phyloP scores from a whole-genome alignment of 2,113 vertebrate species.

The Salvator merianae region DNA sequence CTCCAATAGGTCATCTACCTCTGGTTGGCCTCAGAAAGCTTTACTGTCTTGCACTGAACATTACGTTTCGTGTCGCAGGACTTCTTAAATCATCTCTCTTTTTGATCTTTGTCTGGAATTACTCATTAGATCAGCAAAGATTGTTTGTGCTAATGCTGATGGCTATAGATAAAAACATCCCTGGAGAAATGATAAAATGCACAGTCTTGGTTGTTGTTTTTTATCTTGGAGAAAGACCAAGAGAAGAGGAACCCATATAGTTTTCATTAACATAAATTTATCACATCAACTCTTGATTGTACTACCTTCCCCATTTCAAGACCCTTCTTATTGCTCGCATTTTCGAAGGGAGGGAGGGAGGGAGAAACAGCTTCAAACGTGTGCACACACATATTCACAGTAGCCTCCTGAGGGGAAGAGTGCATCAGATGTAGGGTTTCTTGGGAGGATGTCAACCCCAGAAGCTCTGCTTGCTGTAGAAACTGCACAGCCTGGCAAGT shows the following conservation, averaged over 20 bases:
- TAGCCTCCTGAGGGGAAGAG: slow-evolving; percentile 17
- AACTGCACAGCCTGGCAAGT: slow-evolving; percentile 1
- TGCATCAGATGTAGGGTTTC: not conserved
- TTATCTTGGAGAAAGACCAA: not conserved
- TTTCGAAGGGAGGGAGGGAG: slow-evolving; percentile 22
- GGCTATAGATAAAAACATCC: slow-evolving; percentile 7
- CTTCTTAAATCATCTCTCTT: not conserved
- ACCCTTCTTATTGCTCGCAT: not conserved
- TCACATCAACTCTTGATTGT: not conserved
- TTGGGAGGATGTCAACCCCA: slow-evolving; percentile 10
- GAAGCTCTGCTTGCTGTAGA: slow-evolving; percentile 24
- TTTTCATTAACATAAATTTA: slow-evolving; percentile 4
- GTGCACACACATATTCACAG: not conserved
- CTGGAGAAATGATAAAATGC: slow-evolving; percentile 2
- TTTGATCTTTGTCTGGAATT: slow-evolving; percentile 24
- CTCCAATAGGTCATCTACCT: slow-evolving; percentile 19
- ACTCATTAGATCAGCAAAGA: not conserved
- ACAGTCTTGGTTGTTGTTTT: not conserved
- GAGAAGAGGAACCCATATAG: not conserved
- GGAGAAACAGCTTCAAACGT: not conserved
- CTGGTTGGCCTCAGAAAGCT: not conserved
- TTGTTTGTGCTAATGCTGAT: slow-evolving; percentile 43
- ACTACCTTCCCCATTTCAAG: not conserved
- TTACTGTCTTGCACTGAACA: not conserved
- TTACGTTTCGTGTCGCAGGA: not conserved